A percentile compares a stretch with the other conserved stretches of the same genome.
Conservation (phyloP, 2,888 invertebrate genomes). For the Rutpela maculata region DNA sequence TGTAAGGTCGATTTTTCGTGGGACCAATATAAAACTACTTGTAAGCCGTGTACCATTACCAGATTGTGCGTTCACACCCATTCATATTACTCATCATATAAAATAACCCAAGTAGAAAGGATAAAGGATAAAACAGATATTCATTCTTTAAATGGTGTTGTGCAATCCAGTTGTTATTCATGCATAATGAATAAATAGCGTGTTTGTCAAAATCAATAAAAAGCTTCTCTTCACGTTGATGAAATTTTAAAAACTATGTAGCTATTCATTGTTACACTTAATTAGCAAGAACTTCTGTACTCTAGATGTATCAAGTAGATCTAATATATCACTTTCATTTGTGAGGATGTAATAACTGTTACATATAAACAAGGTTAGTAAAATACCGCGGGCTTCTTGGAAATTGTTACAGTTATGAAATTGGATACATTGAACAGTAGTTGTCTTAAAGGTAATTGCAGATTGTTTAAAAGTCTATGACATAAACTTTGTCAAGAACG, state of each 20-base stretch:
- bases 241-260: not conserved
- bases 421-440: not conserved
- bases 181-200: constrained; percentile 19
- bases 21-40: too few relatives aligned
- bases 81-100: too few relatives aligned
- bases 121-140: not conserved
- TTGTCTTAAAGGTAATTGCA: not conserved
- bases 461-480: not conserved
- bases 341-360: not conserved
- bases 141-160: not conserved
- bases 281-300: not conserved
- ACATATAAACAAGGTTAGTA: not conserved
- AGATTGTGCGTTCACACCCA: too few relatives aligned
- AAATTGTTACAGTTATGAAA: constrained; percentile 26
- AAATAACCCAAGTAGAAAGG: constrained; percentile 5
- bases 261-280: not conserved
- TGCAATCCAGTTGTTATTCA: not conserved
- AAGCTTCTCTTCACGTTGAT: not conserved
- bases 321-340: constrained; percentile 24
- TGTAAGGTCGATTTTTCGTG: too few relatives aligned
- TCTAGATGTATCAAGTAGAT: not conserved
- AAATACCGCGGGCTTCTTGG: constrained; percentile 1
- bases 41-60: too few relatives aligned
- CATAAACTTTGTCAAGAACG: not conserved
- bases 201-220: not conserved